Conservation (phyloP, 1,140 invertebrate genomes). For the Physella acuta region DNA sequence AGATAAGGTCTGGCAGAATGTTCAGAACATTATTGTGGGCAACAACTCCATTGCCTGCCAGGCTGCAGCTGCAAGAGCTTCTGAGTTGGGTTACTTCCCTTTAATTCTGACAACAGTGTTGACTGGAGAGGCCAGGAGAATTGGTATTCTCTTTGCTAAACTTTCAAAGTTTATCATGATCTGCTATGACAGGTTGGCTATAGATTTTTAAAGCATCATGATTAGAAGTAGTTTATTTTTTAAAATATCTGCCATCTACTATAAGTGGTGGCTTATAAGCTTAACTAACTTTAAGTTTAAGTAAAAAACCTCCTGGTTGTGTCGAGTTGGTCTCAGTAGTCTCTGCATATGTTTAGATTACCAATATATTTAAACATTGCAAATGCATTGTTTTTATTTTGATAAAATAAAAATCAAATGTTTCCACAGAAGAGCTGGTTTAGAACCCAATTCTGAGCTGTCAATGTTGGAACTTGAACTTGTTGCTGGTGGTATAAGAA, state of each 20-base stretch:
- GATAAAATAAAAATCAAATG: too few species aligned
- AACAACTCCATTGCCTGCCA: slow-evolving; percentile 76
- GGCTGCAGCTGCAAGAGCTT: slow-evolving; percentile 65
- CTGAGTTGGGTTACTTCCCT: slow-evolving; percentile 64
- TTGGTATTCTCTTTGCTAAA: slow-evolving; percentile 62
- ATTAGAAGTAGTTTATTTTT: too few species aligned
- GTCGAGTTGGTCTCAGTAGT: too few species aligned
- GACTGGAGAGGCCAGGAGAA: slow-evolving; percentile 71
- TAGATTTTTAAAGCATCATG: too few species aligned
- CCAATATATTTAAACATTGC: too few species aligned
- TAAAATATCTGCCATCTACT: too few species aligned
- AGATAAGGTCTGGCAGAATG: slow-evolving; percentile 28
- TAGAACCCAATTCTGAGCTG: slow-evolving; percentile 28
- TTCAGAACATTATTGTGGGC: slow-evolving; percentile 77
- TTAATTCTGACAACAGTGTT: slow-evolving; percentile 72
- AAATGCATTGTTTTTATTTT: too few species aligned
- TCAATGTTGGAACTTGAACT: slow-evolving; percentile 41
- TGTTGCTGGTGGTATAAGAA: slow-evolving; percentile 39
- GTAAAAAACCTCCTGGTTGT: too few species aligned
- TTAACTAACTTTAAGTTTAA: too few species aligned
- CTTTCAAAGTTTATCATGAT: slow-evolving; percentile 45
- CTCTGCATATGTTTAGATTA: too few species aligned
- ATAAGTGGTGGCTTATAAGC: too few species aligned
- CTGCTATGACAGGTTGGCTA: slow-evolving; percentile 26
- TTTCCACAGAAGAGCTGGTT: slow-evolving; percentile 25